phyloP scores from a whole-genome alignment of 2,113 vertebrate species.

The Elgaria multicarinata region DNA sequence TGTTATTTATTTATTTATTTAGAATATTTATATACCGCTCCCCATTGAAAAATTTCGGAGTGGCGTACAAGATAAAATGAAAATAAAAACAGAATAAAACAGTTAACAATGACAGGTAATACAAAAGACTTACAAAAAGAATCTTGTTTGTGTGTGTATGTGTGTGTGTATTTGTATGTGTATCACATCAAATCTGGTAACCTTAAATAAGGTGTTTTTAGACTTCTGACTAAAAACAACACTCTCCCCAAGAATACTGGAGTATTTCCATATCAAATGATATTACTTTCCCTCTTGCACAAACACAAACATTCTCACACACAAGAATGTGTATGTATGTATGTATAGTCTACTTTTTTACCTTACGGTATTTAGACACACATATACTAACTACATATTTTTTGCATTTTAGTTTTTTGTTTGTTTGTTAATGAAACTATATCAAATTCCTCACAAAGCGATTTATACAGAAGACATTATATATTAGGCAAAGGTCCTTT shows the following conservation, averaged over 20 bases:
- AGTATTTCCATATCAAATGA: background rate
- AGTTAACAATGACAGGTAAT: too few relatives aligned
- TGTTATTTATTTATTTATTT: too few relatives aligned
- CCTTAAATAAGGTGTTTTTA: background rate
- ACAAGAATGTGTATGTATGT: background rate
- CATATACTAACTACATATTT: background rate
- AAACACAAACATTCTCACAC: too few relatives aligned
- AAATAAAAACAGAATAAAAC: too few relatives aligned
- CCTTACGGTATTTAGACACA: background rate
- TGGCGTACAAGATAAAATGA: too few relatives aligned
- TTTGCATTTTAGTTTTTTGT: slow-evolving; percentile 29
- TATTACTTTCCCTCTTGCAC: background rate
- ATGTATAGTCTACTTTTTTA: background rate
- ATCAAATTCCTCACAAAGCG: background rate
- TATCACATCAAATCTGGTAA: too few relatives aligned
- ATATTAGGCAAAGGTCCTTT: background rate
- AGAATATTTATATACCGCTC: too few relatives aligned
- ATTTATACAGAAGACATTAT: background rate
- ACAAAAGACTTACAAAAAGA: background rate
- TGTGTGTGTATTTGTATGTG: background rate
- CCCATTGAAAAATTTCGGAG: too few relatives aligned
- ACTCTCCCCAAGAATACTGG: background rate
- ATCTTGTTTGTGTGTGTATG: background rate
- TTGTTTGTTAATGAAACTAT: background rate
- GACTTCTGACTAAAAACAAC: background rate